These are phyloP conservation scores for Mesembrinibis cayennensis DNA, from an alignment of 2,113 vertebrate species.

Conservation along the genomic window DNA sequence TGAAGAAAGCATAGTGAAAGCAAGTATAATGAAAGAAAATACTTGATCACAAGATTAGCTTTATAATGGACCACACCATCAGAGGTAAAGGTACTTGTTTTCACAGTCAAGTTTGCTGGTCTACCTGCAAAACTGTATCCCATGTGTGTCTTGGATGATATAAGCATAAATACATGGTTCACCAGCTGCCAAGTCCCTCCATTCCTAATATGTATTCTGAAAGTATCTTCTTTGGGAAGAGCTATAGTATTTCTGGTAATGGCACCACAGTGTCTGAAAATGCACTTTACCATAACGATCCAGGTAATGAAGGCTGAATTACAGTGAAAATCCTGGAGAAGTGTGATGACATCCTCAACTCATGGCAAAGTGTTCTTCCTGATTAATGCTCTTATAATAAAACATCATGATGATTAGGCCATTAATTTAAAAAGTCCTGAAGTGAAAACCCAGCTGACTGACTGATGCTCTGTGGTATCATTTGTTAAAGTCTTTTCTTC, in stretches of 20 bases:
- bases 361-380: background rate
- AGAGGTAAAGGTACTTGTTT: background rate
- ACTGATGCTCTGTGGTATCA: background rate
- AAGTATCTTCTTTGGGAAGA: background rate
- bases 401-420: background rate
- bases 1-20: background rate
- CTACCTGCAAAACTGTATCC: background rate
- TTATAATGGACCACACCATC: background rate
- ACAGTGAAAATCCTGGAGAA: background rate
- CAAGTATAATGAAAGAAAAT: background rate
- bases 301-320: background rate
- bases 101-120: background rate
- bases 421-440: constrained; percentile 2
- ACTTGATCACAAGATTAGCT: background rate
- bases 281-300: background rate
- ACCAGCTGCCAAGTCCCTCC: background rate
- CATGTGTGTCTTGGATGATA: background rate
- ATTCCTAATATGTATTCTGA: background rate
- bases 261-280: background rate
- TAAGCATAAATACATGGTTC: background rate
- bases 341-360: background rate
- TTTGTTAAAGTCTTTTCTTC: background rate
- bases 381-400: constrained; percentile 14
- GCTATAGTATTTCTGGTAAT: background rate
- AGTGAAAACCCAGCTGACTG: background rate